phyloP scores from a whole-genome alignment of 2,888 invertebrate genomes.

The Drosophila sordidula region DNA sequence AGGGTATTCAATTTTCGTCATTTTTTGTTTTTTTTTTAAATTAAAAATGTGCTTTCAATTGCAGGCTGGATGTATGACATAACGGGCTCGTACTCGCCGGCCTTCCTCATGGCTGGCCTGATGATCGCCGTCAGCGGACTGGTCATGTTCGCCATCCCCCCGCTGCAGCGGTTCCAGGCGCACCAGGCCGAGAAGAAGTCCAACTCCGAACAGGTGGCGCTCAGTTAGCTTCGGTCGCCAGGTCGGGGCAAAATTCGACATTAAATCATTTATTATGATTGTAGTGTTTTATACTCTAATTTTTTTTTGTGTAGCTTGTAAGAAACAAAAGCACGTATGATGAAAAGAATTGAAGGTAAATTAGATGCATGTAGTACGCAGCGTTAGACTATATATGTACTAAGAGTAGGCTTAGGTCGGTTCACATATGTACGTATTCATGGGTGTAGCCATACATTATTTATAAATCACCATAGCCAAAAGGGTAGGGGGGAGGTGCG shows the following conservation, averaged over 20 bases:
- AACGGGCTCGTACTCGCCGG: slow-evolving; percentile 92
- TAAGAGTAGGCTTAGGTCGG: slow-evolving; percentile 37
- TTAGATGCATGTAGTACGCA: background rate
- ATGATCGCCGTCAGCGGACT: slow-evolving; percentile 94
- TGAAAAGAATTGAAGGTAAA: background rate
- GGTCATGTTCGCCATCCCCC: slow-evolving; percentile 93
- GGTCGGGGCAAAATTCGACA: slow-evolving; percentile 18
- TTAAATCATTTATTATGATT: slow-evolving; percentile 10
- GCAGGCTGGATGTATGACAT: slow-evolving; percentile 93
- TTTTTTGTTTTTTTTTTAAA: too few relatives aligned
- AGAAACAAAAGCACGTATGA: background rate
- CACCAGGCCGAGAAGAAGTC: slow-evolving; percentile 55
- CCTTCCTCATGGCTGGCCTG: slow-evolving; percentile 94
- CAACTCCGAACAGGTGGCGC: slow-evolving; percentile 72
- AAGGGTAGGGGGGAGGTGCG: background rate
- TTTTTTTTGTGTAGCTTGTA: slow-evolving; percentile 18
- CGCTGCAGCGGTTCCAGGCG: slow-evolving; percentile 87
- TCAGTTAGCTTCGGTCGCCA: slow-evolving; percentile 65
- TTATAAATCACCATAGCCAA: slow-evolving; percentile 39
- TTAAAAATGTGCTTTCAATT: slow-evolving; percentile 40
- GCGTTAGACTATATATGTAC: slow-evolving; percentile 10
- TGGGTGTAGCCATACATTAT: slow-evolving; percentile 47
- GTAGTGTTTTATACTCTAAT: slow-evolving; percentile 8
- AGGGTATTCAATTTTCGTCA: too few relatives aligned
- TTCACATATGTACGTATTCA: slow-evolving; percentile 15